Percentiles rank a stretch among this genome's conserved stretches.
Evolutionary conservation across 2,113 vertebrate species (phyloP).

Genomic region (Hydrolagus affinis): DNA sequence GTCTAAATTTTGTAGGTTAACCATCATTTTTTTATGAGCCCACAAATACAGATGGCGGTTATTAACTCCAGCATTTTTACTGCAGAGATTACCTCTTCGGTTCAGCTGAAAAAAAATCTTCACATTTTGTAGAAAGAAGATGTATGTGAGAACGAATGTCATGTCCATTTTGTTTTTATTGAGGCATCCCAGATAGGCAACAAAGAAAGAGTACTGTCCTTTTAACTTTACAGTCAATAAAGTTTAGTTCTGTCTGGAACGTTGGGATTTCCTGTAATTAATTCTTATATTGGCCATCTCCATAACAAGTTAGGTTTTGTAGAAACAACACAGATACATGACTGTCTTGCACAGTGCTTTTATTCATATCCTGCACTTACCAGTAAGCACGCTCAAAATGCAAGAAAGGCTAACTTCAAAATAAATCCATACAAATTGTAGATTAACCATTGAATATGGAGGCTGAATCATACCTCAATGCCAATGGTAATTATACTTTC

Average conservation of each 20-base stretch:
- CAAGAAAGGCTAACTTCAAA: background rate
- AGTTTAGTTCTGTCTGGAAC: constrained; percentile 26
- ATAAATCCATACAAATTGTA: background rate
- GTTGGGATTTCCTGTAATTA: constrained; percentile 30
- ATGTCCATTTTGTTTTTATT: constrained; percentile 26
- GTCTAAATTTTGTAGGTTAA: constrained; percentile 23
- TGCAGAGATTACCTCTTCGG: background rate
- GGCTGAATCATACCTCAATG: background rate
- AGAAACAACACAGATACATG: background rate
- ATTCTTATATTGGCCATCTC: constrained; percentile 28
- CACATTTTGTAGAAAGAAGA: background rate
- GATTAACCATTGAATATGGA: background rate
- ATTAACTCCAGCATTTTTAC: constrained; percentile 6
- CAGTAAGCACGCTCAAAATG: background rate
- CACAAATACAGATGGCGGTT: background rate
- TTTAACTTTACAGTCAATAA: constrained; percentile 32
- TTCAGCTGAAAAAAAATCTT: background rate
- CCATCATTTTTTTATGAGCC: background rate
- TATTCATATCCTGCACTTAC: background rate
- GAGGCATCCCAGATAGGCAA: constrained; percentile 20
- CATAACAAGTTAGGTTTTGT: background rate
- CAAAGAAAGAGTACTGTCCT: constrained; percentile 21
- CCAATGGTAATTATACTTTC: background rate
- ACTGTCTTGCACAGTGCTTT: constrained; percentile 3
- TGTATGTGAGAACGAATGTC: constrained; percentile 15